Conservation (phyloP, 2,888 invertebrate genomes). For the Phragmatobia fuliginosa region DNA sequence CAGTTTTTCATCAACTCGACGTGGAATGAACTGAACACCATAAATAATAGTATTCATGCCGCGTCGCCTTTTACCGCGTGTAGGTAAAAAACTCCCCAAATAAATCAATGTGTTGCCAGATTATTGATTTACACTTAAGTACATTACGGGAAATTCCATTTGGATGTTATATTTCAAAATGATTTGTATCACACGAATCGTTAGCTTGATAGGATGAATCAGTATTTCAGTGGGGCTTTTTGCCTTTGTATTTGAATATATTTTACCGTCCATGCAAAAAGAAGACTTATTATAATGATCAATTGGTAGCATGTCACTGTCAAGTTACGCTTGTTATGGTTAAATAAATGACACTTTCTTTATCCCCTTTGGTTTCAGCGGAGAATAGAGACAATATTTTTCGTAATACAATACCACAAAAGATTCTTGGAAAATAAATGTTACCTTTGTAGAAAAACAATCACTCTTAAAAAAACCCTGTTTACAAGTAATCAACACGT, state of each 20-base stretch:
- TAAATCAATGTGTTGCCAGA: slow-evolving; percentile 62
- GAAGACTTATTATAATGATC: slow-evolving; percentile 8
- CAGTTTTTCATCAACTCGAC: slow-evolving; percentile 48
- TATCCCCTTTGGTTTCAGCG: slow-evolving; percentile 3
- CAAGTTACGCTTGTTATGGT: slow-evolving; percentile 8
- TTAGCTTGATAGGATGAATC: slow-evolving; percentile 36
- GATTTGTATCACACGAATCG: slow-evolving; percentile 45
- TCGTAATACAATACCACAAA: slow-evolving; percentile 9
- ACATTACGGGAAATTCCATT: slow-evolving; percentile 48
- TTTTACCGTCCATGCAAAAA: neutral
- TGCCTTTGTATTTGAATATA: slow-evolving; percentile 1
- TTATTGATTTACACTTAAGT: slow-evolving; percentile 53
- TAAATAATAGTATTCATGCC: slow-evolving; percentile 68
- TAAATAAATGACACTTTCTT: slow-evolving; percentile 11
- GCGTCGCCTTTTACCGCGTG: slow-evolving; percentile 55
- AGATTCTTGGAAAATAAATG: slow-evolving; percentile 1
- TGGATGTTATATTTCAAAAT: slow-evolving; percentile 45
- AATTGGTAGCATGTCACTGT: slow-evolving; percentile 2
- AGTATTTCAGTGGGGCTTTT: slow-evolving; percentile 24
- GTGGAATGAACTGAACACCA: slow-evolving; percentile 48
- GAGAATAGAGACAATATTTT: slow-evolving; percentile 10
- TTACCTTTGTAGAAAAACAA: slow-evolving; percentile 12
- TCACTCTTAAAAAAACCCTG: neutral
- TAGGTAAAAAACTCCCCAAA: slow-evolving; percentile 59
- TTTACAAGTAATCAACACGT: neutral